Base-by-base conservation (phyloP, 2,888 invertebrate species). In the Drosophila nigricruria region DNA sequence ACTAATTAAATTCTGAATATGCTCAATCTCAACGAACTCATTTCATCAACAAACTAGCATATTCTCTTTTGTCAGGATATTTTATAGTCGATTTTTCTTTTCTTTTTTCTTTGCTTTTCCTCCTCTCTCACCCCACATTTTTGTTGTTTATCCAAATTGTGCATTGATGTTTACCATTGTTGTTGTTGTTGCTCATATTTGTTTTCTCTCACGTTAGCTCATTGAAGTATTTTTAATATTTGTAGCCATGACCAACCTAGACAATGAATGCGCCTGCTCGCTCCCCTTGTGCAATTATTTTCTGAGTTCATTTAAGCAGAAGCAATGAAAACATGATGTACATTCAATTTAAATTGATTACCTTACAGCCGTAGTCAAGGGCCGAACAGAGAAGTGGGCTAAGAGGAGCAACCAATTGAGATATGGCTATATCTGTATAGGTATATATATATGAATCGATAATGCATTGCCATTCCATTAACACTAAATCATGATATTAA, bases 401-500 rank as follows among this genome's bases (percentile, higher is more conserved):
- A 23, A 23, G 6, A 20, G 5, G 20, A 25, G 45, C 45, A 8
- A 16, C 2, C 45, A 45, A 5, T 10, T 5, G 27, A 47, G 27
- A 38, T 59, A 50, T 50, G 42, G 16, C 32, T 64, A 20, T 43
- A 5, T 8, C 1, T 32, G 1, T 32, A 34, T 27, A 27, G 16
- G 3, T 20, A 23, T 34, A 16, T 14, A 23, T 36, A 9, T 45
- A n/a, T 47, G 20, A 16, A 52, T 34, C 34, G 32, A 58, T 61
- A 42, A 60, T 59, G 68, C 59, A 62, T 67, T 63, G 68, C 58
- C 69, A 67, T 50, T 49, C 81, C 81, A 84, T 89, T 89, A 84
- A 79, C 87, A 89, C 87, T 83, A 83, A 89, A 89, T 84, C 89
- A 87, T 81, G 73, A 62, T 61, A 58, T 66, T 76, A 79, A 83